phyloP scores from a whole-genome alignment of 2,888 invertebrate species.

The Acleris emargana region DNA sequence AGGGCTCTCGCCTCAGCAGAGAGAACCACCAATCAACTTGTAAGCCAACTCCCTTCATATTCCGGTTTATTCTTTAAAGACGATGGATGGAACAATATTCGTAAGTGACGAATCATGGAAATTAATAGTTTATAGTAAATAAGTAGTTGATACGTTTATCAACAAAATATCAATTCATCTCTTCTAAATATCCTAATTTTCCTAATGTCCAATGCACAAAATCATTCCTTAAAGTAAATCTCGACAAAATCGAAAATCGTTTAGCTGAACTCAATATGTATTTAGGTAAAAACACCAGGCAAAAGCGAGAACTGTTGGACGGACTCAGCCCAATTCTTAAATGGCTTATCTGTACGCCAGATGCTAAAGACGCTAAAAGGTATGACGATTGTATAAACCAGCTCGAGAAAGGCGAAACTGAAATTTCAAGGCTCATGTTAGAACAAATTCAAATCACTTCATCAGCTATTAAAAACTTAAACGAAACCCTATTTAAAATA shows the following conservation, averaged over 20 bases:
- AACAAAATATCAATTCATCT: constrained; percentile 35
- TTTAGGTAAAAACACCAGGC: constrained; percentile 38
- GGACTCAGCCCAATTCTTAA: constrained; percentile 45
- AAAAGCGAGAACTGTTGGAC: constrained; percentile 45
- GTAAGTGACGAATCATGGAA: constrained; percentile 42
- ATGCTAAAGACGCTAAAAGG: constrained; percentile 45
- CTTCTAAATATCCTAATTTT: constrained; percentile 33
- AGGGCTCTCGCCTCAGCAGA: constrained; percentile 17
- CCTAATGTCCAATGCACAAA: constrained; percentile 36
- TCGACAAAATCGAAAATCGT: constrained; percentile 41
- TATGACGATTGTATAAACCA: constrained; percentile 46
- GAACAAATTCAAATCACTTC: constrained; percentile 46
- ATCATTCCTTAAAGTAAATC: constrained; percentile 39
- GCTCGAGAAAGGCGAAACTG: constrained; percentile 45
- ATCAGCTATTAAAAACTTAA: constrained; percentile 43
- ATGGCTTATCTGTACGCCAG: constrained; percentile 48
- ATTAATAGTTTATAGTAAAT: constrained; percentile 43
- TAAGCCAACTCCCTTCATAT: constrained; percentile 37
- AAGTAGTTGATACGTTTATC: constrained; percentile 36
- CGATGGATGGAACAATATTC: constrained; percentile 38
- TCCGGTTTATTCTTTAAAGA: constrained; percentile 40
- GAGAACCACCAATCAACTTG: not conserved
- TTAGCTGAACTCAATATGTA: constrained; percentile 41
- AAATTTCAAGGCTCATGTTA: constrained; percentile 38
- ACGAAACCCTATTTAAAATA: constrained; percentile 45